Base-by-base conservation (phyloP, 53 echinoderm and acorn worm species). In the Hippasteria phrygiana region DNA sequence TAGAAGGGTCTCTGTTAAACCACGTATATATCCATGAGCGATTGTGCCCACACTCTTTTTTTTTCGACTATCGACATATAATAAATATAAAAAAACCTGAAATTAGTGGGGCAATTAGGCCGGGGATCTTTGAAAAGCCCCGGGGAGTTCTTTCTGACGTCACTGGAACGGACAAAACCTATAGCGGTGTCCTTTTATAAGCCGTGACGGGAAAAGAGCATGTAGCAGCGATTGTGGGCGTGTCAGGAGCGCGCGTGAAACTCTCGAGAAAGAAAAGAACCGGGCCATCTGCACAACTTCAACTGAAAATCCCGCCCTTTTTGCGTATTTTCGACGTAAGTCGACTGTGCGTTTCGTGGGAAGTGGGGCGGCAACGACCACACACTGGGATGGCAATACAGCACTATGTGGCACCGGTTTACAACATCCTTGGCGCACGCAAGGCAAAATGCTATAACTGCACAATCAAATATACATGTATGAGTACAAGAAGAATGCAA, bases 211-310 rank as follows among this genome's bases (percentile, higher is more conserved):
- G 43, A 81, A 81, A 38, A 51, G 51, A 50, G 71, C 70, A 71
- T 29, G 24, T 24, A 79, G 35, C 53, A 22, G 35, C 18, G 24
- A 51, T 71, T 36, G 85, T n/a, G 36, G 71, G 83, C 32, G 83
- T 43, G 27, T 28, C 17, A 69, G 51, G 24, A 26, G 85, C 34
- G 54, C 31, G 80, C 13, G 59, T 65, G 36, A 27, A 65, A 81
- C 42, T 41, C 42, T 62, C 42, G 45, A 46, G 43, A 51, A 35
- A 69, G 35, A 51, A 85, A 67, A 38, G 16, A 43, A 5, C 10
- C 50, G 85, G 85, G 85, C 85, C 85, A 85, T 85, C 85, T 85
- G 85, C 85, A 71, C 85, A 85, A 69, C 38, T 85, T 85, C 85
- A 85, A 85, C 70, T 53, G 40, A 46, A 50, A 71, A 70, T 66